A percentile compares a stretch with the other conserved stretches of the same genome.
Evolutionary conservation across 1,140 invertebrate species (phyloP).

Genomic region (Hypsibius dujardini): DNA sequence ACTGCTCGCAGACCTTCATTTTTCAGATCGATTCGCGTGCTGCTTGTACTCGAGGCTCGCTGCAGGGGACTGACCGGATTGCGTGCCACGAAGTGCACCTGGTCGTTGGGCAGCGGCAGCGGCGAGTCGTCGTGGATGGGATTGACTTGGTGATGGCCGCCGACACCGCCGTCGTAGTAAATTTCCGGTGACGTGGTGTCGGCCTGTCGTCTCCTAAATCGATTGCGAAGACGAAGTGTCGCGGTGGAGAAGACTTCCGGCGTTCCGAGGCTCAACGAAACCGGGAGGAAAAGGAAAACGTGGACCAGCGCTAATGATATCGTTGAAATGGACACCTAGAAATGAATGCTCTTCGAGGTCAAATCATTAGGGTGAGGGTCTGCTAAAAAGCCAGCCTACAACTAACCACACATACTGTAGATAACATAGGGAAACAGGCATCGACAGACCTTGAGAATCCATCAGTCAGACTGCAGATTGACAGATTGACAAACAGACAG

Average conservation of each 20-base stretch:
- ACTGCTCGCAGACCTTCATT: neutral
- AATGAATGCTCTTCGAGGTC: neutral
- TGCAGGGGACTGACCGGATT: neutral
- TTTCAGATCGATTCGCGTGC: neutral
- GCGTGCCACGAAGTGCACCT: conserved; percentile 11
- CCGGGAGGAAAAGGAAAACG: conserved; percentile 12
- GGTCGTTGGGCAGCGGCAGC: conserved; percentile 9
- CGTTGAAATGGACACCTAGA: neutral
- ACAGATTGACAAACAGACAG: too few relatives aligned
- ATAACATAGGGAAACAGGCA: too few relatives aligned
- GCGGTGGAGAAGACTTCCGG: neutral
- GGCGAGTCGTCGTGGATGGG: too few relatives aligned
- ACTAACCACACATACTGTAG: too few relatives aligned
- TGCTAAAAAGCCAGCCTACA: too few relatives aligned
- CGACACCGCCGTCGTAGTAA: neutral
- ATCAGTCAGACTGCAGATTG: too few relatives aligned
- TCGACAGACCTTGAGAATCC: too few relatives aligned
- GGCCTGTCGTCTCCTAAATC: neutral
- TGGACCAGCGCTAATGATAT: neutral
- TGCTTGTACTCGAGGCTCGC: neutral
- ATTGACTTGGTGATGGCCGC: neutral
- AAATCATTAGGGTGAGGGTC: neutral
- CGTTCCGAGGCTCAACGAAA: neutral
- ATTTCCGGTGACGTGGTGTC: neutral
- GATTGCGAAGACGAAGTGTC: neutral